Conservation (phyloP, 2,888 invertebrate species). For the Orthonychiurus folsomi region DNA sequence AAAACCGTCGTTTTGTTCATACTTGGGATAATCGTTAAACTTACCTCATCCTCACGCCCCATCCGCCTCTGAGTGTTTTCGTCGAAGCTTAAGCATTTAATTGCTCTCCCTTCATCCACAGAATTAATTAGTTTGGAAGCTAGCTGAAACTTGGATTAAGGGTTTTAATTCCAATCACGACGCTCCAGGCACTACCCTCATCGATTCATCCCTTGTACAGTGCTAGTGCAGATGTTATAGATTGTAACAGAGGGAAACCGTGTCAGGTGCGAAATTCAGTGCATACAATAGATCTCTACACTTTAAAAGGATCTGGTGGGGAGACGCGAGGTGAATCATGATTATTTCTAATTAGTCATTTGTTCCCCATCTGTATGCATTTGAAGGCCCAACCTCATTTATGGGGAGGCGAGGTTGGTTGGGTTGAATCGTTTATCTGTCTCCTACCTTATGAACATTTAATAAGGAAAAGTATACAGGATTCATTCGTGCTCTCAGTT, state of each 20-base stretch:
- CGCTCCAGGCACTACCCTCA: too few relatives aligned
- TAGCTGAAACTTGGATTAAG: too few relatives aligned
- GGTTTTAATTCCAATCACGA: too few relatives aligned
- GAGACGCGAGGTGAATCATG: neutral
- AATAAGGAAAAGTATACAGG: neutral
- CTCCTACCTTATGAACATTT: neutral
- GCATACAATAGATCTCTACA: too few relatives aligned
- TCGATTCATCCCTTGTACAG: too few relatives aligned
- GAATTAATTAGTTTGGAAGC: too few relatives aligned
- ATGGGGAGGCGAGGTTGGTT: neutral
- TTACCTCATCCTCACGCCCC: neutral
- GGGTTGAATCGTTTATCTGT: neutral
- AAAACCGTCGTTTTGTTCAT: neutral
- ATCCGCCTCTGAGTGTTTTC: too few relatives aligned
- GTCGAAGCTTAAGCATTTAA: too few relatives aligned
- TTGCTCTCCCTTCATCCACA: too few relatives aligned
- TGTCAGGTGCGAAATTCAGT: too few relatives aligned
- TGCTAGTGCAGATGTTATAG: too few relatives aligned
- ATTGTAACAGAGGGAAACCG: too few relatives aligned
- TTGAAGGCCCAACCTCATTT: neutral
- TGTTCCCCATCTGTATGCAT: neutral
- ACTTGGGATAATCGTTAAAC: neutral
- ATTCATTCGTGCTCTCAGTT: neutral
- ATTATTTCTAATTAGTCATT: slow-evolving; percentile 1
- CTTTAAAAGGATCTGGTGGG: neutral